These are phyloP conservation scores for Aviceda subcristata DNA, from an alignment of 2,113 vertebrate genomes.

Conservation along the genomic window DNA sequence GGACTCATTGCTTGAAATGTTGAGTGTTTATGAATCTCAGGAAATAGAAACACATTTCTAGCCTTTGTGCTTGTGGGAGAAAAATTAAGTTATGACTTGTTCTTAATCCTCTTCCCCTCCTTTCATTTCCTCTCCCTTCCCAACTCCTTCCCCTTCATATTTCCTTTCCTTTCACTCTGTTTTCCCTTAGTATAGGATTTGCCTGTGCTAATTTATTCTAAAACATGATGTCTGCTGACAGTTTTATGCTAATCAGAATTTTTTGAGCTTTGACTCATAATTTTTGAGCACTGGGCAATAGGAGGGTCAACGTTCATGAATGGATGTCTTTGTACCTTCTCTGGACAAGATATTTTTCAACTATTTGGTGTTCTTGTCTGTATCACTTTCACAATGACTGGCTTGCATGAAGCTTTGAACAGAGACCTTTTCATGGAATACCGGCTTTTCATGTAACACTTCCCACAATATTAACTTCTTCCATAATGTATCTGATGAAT, in stretches of 20 bases:
- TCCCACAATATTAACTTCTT: background rate
- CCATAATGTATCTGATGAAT: background rate
- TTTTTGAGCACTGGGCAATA: background rate
- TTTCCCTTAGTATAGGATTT: background rate
- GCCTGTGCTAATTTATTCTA: background rate
- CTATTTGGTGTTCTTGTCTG: background rate
- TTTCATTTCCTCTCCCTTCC: background rate
- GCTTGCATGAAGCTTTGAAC: background rate
- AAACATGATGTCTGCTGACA: background rate
- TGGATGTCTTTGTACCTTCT: background rate
- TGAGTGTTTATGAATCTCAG: background rate
- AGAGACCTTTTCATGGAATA: background rate
- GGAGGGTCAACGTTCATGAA: background rate
- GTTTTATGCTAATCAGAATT: background rate
- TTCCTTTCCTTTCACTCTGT: background rate
- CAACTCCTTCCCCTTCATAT: background rate
- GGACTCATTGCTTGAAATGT: background rate
- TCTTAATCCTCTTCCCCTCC: background rate
- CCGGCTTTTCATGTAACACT: background rate
- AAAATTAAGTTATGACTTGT: background rate
- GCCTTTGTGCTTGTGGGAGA: background rate
- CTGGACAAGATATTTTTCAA: background rate
- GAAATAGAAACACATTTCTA: background rate
- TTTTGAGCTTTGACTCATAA: background rate
- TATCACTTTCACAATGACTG: background rate